A percentile compares a stretch with the other conserved stretches of the same genome.
phyloP scores from a whole-genome alignment of 2,797 vertebrate genomes.

The Macroramphosus scolopax region DNA sequence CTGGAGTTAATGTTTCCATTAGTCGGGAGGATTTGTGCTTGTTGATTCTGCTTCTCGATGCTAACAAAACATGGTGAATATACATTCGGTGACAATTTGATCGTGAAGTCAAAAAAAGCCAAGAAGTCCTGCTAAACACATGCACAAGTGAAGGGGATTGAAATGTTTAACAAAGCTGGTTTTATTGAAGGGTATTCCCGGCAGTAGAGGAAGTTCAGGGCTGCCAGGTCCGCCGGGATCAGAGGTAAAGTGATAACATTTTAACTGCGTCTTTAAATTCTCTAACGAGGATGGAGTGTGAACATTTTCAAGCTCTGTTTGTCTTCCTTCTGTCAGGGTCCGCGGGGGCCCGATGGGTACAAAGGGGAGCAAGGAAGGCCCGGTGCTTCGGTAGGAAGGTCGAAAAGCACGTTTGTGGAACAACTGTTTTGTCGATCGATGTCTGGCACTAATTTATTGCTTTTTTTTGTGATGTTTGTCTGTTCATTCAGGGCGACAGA shows the following conservation, averaged over 20 bases:
- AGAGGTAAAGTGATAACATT: conserved; percentile 75
- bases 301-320: too few species aligned
- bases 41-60: too few species aligned
- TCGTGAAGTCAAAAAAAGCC: too few species aligned
- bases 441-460: not conserved
- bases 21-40: too few species aligned
- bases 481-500: conserved; percentile 83
- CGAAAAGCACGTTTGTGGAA: conserved; percentile 32
- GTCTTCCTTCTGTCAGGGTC: conserved; percentile 78
- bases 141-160: conserved; percentile 28
- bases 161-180: conserved; percentile 27
- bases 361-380: conserved; percentile 88
- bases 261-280: too few species aligned
- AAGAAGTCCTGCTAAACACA: too few species aligned
- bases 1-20: too few species aligned
- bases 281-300: too few species aligned
- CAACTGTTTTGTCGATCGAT: not conserved
- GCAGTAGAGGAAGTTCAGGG: conserved; percentile 83
- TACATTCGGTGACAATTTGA: too few species aligned
- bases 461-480: conserved; percentile 13
- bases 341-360: conserved; percentile 82
- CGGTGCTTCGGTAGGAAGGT: conserved; percentile 84
- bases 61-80: too few species aligned
- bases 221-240: conserved; percentile 82
- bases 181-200: conserved; percentile 83